A percentile compares a stretch with the other conserved stretches of the same genome.
Evolutionary conservation across 2,888 invertebrate genomes (phyloP).

Genomic region (Mycalesis mineus): DNA sequence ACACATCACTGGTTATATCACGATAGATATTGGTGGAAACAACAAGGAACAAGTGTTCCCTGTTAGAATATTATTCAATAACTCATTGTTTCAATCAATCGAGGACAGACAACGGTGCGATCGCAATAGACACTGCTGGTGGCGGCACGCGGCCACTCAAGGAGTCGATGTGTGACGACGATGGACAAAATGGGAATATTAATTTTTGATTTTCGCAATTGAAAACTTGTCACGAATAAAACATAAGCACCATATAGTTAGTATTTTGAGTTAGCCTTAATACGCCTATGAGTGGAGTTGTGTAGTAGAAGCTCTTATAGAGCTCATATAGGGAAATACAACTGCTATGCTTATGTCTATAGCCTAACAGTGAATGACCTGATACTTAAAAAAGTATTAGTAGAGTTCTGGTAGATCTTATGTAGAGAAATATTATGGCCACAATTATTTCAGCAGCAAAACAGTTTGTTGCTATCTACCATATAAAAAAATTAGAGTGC

Average conservation of each 20-base stretch:
- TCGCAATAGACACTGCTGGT: conserved; percentile 60
- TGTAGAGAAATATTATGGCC: too few species aligned
- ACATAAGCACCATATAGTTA: background rate
- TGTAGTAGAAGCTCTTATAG: too few species aligned
- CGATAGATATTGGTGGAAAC: conserved; percentile 22
- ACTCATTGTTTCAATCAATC: conserved; percentile 58
- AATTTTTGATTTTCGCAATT: conserved; percentile 45
- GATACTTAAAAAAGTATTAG: too few species aligned
- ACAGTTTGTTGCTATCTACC: too few species aligned
- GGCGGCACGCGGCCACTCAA: conserved; percentile 50
- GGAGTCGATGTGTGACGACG: conserved; percentile 55
- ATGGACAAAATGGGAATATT: conserved; percentile 70
- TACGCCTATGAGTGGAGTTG: too few species aligned
- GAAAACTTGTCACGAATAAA: conserved; percentile 18
- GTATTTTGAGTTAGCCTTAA: too few species aligned
- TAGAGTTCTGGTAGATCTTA: too few species aligned
- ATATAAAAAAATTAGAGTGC: too few species aligned
- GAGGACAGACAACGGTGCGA: conserved; percentile 71
- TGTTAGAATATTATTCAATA: conserved; percentile 54
- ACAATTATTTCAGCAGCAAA: too few species aligned
- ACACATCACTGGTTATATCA: conserved; percentile 34
- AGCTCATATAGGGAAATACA: too few species aligned
- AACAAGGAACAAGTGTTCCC: conserved; percentile 41
- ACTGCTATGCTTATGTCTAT: too few species aligned
- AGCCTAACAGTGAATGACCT: too few species aligned